Conservation (phyloP, 2,113 vertebrate genomes). For the Callipepla squamata region DNA sequence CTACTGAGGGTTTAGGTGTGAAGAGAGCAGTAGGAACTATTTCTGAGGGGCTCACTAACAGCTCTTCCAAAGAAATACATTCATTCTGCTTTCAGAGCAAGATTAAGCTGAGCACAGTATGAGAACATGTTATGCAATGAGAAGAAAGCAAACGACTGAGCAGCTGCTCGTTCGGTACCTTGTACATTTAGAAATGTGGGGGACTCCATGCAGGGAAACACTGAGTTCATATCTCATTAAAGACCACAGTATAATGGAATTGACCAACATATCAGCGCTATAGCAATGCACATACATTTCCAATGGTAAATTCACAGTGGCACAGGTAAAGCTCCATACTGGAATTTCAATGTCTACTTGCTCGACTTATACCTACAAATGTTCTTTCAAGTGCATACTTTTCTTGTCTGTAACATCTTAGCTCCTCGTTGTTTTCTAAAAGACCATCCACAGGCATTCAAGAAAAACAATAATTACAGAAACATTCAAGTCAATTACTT, state of each 20-base stretch:
- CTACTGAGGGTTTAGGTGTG: not conserved
- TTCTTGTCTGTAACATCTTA: not conserved
- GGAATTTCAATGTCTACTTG: not conserved
- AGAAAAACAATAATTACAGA: not conserved
- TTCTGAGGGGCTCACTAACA: not conserved
- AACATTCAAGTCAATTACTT: not conserved
- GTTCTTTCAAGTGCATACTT: not conserved
- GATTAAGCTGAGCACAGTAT: not conserved
- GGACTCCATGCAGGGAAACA: not conserved
- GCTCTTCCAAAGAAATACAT: not conserved
- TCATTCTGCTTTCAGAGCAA: not conserved
- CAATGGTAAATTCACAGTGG: not conserved
- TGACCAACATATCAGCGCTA: not conserved
- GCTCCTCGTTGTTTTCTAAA: not conserved
- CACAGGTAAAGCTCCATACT: not conserved
- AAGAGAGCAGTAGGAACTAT: not conserved
- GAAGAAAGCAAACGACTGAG: constrained; percentile 2
- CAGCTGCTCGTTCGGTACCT: not conserved
- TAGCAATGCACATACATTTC: not conserved
- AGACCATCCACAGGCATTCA: not conserved
- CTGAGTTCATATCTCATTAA: not conserved
- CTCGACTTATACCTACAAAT: not conserved
- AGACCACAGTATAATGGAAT: not conserved
- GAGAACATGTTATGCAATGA: not conserved
- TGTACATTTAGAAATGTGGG: not conserved